A percentile compares a stretch with the other conserved stretches of the same genome.
Evolutionary conservation across 2,888 invertebrate genomes (phyloP).

Genomic region (Galeopsomyia nigrocyanea): DNA sequence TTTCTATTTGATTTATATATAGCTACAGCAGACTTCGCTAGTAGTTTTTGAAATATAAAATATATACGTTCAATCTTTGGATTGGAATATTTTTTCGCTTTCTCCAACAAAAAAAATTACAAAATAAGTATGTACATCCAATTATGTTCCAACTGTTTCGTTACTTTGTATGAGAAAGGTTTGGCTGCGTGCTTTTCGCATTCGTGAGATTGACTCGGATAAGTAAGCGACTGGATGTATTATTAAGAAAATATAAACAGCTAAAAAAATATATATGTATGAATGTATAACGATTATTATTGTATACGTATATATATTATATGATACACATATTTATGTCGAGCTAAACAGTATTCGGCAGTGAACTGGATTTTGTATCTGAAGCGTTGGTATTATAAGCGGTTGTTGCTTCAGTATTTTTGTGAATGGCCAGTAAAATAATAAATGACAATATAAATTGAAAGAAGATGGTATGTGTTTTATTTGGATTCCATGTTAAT

Average conservation of each 20-base stretch:
- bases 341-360: slow-evolving; percentile 6
- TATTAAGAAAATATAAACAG: slow-evolving; percentile 8
- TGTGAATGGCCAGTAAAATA: slow-evolving; percentile 43
- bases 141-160: not conserved
- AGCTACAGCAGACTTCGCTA: too few relatives aligned
- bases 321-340: slow-evolving; percentile 21
- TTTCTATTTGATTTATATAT: too few relatives aligned
- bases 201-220: too few relatives aligned
- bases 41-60: too few relatives aligned
- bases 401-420: slow-evolving; percentile 47
- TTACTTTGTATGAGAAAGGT: not conserved
- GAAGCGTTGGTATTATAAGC: slow-evolving; percentile 16
- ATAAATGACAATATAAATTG: slow-evolving; percentile 47
- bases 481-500: too few relatives aligned
- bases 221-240: too few relatives aligned
- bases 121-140: too few relatives aligned
- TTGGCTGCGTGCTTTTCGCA: too few relatives aligned
- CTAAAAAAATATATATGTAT: slow-evolving; percentile 31
- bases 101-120: too few relatives aligned
- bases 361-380: slow-evolving; percentile 8
- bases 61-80: too few relatives aligned
- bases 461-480: not conserved
- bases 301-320: slow-evolving; percentile 18
- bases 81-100: too few relatives aligned
- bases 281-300: slow-evolving; percentile 9